phyloP scores from a whole-genome alignment of 2,113 vertebrate species.

The Casuarius casuarius region DNA sequence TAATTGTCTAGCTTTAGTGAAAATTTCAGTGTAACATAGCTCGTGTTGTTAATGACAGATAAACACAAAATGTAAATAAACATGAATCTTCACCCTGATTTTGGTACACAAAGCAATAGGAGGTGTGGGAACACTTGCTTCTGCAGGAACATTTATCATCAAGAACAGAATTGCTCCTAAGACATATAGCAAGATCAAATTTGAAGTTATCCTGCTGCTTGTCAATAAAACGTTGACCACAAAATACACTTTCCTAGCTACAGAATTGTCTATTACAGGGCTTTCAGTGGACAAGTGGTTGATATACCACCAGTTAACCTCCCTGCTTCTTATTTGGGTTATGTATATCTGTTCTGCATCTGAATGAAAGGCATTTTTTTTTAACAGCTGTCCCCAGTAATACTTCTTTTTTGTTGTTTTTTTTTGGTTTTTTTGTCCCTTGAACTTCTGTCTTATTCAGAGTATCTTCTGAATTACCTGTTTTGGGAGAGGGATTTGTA shows the following conservation, averaged over 20 bases:
- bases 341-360: slow-evolving; percentile 5
- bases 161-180: background rate
- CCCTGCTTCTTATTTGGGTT: slow-evolving; percentile 15
- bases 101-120: background rate
- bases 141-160: background rate
- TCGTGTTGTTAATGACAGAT: background rate
- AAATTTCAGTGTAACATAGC: background rate
- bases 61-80: background rate
- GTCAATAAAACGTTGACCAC: background rate
- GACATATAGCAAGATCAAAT: background rate
- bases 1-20: background rate
- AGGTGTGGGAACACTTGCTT: background rate
- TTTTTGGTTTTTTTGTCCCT: background rate
- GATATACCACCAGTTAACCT: slow-evolving; percentile 1
- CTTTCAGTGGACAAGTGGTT: slow-evolving; percentile 1
- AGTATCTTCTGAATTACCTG: background rate
- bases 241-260: background rate
- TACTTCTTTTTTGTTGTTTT: background rate
- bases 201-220: background rate
- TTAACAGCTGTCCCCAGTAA: slow-evolving; percentile 17
- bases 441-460: background rate
- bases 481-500: background rate
- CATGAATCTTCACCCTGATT: background rate
- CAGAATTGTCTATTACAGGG: background rate
- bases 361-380: background rate